Percentiles rank a stretch among this genome's conserved stretches.
phyloP scores from a whole-genome alignment of 2,113 vertebrate genomes.

The Coreoperca whiteheadi region DNA sequence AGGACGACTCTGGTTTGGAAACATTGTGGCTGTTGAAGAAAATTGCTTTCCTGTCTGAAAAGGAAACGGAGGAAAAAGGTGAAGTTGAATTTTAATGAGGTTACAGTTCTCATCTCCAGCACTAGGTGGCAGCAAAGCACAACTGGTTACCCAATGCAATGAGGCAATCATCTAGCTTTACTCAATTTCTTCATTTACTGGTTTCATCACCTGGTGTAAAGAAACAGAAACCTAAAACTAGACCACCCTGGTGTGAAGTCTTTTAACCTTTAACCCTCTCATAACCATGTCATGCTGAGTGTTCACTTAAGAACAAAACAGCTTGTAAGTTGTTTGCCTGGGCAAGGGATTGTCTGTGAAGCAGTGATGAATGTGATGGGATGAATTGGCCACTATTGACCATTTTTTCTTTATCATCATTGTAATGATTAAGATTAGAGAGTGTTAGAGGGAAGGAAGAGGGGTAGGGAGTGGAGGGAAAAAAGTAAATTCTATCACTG shows the following conservation, averaged over 20 bases:
- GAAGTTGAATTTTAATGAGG: not conserved
- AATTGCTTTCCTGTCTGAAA: slow-evolving; percentile 96
- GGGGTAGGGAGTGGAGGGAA: not conserved
- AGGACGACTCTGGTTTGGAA: slow-evolving; percentile 98
- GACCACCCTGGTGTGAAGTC: not conserved
- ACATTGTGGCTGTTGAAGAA: slow-evolving; percentile 99
- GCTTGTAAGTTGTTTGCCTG: slow-evolving; percentile 1
- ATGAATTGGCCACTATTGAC: slow-evolving; percentile 17
- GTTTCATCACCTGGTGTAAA: slow-evolving; percentile 2
- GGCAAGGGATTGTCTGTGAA: slow-evolving; percentile 21
- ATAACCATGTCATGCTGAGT: not conserved
- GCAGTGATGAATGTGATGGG: slow-evolving; percentile 26
- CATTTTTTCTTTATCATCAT: slow-evolving; percentile 32
- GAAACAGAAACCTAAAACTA: not conserved
- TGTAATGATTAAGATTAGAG: slow-evolving; percentile 51
- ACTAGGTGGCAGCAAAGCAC: slow-evolving; percentile 78
- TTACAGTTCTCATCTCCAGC: slow-evolving; percentile 21
- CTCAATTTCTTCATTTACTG: not conserved
- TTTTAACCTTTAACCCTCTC: not conserved
- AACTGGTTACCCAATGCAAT: not conserved
- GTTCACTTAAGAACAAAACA: not conserved
- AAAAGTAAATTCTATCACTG: slow-evolving; percentile 44
- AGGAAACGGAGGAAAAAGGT: slow-evolving; percentile 1
- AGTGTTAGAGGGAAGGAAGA: slow-evolving; percentile 7
- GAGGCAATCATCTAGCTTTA: not conserved